Base-by-base conservation (phyloP, 2,113 vertebrate genomes). In the Pycnonotus jocosus region DNA sequence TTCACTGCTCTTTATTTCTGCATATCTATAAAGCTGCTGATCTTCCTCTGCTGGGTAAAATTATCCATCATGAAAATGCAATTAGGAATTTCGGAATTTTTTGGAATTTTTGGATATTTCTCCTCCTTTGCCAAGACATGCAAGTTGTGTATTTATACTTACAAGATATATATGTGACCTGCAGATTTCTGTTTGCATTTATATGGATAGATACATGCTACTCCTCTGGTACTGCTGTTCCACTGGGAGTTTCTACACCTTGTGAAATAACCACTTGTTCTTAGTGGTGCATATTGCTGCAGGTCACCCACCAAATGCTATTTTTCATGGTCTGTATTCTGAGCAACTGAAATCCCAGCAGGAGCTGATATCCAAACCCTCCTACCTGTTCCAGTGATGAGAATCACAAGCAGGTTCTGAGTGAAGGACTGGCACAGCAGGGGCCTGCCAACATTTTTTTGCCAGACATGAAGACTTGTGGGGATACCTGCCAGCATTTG, bases 21-120 rank as follows among this genome's bases (percentile, higher is more conserved):
- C n/a, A 6, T 54, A 17, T 66, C 60, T 44, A 70, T 70, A 48
- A 94, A 83, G 51, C 15, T 74, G 56, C 44, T 81, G 81, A 94
- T 90, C 85, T 96, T 97, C 93, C 85, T 87, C 82, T 64, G 64
- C 51, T 22, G 72, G 47, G 42, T 44, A 86, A 88, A 91, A 90
- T 77, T 69, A 80, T n/a, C 50, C 62, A 21, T 58, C 62, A n/a
- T 40, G 74, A 93, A 95, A 88, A 88, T 21, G 42, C 58, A 62
- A 82, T 13, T 31, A 88, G 78, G 45, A 90, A 33, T 81, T 93
- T 88, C 5, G 9, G 47, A 80, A 57, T 27, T 37, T 22, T 42
- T 24, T 51, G 22, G 56, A 15, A 35, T 22, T 37, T 42, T 24
- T 51, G 19, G 56, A 15, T 72, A 44, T 74, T 96, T 90, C 33